Conservation (phyloP, 2,113 vertebrate species). For the Tetrao urogallus region DNA sequence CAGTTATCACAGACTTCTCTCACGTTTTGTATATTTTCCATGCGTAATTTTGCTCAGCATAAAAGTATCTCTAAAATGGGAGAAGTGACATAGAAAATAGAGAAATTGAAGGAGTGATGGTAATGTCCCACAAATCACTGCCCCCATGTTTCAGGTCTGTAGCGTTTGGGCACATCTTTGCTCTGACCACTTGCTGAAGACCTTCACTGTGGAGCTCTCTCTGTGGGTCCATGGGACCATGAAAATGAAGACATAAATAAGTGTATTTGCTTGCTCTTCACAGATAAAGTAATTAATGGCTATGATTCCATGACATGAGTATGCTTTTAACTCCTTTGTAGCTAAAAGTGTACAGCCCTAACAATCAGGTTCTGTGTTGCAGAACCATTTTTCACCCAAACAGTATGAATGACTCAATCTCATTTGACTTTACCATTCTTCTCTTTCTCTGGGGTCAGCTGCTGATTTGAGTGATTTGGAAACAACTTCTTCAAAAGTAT, state of each 20-base stretch:
- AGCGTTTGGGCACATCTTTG: neutral
- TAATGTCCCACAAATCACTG: neutral
- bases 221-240: neutral
- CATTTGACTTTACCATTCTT: neutral
- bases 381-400: neutral
- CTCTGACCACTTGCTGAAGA: neutral
- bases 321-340: neutral
- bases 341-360: neutral
- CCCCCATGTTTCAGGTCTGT: neutral
- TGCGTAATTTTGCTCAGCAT: neutral
- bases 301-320: neutral
- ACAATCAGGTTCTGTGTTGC: neutral
- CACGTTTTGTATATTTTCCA: neutral
- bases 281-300: neutral
- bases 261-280: neutral
- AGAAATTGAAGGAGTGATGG: neutral
- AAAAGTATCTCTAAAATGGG: constrained; percentile 9
- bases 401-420: neutral
- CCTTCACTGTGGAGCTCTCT: neutral
- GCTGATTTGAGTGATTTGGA: constrained; percentile 26
- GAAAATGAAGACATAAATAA: neutral
- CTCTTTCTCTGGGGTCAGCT: neutral
- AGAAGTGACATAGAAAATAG: neutral
- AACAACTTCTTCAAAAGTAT: constrained; percentile 36
- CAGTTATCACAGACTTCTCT: constrained; percentile 10